Conservation (phyloP, 2,888 invertebrate species). For the Drosophila parthenogenetica region DNA sequence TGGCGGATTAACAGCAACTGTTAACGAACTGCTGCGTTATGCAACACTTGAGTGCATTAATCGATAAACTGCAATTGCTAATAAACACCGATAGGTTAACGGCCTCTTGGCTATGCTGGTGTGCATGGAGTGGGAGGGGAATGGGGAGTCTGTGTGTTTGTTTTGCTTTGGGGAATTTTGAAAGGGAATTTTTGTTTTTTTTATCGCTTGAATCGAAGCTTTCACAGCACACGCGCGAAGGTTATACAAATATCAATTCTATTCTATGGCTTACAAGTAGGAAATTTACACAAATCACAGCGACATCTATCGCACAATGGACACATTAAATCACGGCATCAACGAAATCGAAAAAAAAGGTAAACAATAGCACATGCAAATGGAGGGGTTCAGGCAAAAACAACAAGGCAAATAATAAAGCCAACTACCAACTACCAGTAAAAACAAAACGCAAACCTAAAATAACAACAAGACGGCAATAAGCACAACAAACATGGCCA, state of each 20-base stretch:
- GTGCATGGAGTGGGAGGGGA: neutral
- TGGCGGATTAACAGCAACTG: conserved; percentile 15
- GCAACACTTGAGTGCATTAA: conserved; percentile 15
- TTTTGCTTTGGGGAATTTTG: conserved; percentile 27
- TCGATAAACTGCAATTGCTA: conserved; percentile 23
- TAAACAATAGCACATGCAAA: conserved; percentile 66
- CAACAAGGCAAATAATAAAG: conserved; percentile 25
- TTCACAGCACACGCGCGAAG: conserved; percentile 51
- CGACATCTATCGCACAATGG: conserved; percentile 37
- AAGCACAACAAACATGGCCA: conserved; percentile 42
- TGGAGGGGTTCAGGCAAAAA: conserved; percentile 37
- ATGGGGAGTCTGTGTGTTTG: neutral
- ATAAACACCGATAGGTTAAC: conserved; percentile 40
- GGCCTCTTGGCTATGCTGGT: conserved; percentile 11
- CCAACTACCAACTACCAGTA: conserved; percentile 30
- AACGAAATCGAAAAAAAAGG: conserved; percentile 31
- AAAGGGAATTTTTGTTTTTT: conserved; percentile 45
- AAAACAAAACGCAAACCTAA: conserved; percentile 28
- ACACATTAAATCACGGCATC: conserved; percentile 50
- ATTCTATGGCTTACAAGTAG: conserved; percentile 61
- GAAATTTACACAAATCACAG: conserved; percentile 71
- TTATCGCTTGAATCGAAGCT: conserved; percentile 22
- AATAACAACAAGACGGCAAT: conserved; percentile 3
- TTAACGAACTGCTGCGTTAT: conserved; percentile 21
- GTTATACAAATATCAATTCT: conserved; percentile 59